Evolutionary conservation across 2,797 vertebrate species (phyloP), one percentile per base, ranked within the genome.

Genomic region (Urophycis tenuis): DNA sequence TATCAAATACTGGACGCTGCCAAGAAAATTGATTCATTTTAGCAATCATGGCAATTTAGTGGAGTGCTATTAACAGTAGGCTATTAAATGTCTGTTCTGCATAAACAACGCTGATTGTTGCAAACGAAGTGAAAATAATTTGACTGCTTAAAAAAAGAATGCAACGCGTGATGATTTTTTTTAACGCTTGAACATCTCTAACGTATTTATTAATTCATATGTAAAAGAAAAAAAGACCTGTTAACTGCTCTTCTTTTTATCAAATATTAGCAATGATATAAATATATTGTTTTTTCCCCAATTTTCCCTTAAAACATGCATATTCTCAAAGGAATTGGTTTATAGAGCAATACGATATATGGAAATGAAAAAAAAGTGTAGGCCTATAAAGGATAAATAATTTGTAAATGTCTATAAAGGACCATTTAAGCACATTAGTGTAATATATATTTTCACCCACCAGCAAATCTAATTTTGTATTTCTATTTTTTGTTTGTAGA

Each of bases 1-100:
- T 95, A 96, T 96, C 94, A 94, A 94, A 95, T 93, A 93, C 93
- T 92, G 92, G 94, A 93, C 91, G 93, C 94, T 95, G 94, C 93
- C 92, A 92, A 84, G 94, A 95, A 97, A 96, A 97, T 95, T 92
- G 92, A 95, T 95, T 96, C 93, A 93, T 95, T 97, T 96, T 93
- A 95, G 95, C 94, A 98, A 97, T 98, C 95, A 97, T 93, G 94
- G 95, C 95, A 96, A 96, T 97, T 97, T 97, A 95, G 92, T 94
- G 93, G 94, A 95, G 93, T 94, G 96, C 95, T 97, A 96, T 96
- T 97, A 96, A 94, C 94, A 92, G 92, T 95, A 64, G 60, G 60
- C 60, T 64, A 95, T 96, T 96, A 97, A 96, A 96, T 95, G 93
- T 94, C 94, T 94, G 92, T 95, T 96, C 92, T 95, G 92, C 94